Evolutionary conservation across 2,888 invertebrate genomes (phyloP), one percentile per base, ranked within the genome.

Genomic region (Cheilosia vulpina): DNA sequence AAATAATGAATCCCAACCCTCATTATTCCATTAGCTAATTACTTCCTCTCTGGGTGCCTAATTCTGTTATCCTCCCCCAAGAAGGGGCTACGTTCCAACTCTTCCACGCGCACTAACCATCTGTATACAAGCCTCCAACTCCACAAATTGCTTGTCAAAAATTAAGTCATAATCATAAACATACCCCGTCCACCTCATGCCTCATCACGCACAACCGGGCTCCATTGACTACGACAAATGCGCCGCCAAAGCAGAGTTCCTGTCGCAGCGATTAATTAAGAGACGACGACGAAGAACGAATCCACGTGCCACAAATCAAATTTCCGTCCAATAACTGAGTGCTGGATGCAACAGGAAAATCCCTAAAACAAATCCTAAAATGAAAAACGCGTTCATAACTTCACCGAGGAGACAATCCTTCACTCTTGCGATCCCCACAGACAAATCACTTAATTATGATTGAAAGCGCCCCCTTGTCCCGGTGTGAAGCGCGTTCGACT

Each of bases 371-470:
- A 82, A 82, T 84, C 66, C 80, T 27, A 52, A 84, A 65, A 71
- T 76, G 63, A 84, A 80, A 84, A 80, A 80, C 71, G 69, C 75
- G 62, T 80, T 76, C 75, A 84, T 80, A 80, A 84, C 76, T 72
- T 45, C 50, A 62, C 76, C 24, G 58, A 31, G 53, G 65, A 34
- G 68, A 77, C 85, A 81, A 85, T 85, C 81, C 85, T 81, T 81
- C 81, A 85, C 72, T 79, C 58, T 58, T 34, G 68, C 41, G 15
- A 75, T 53, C 69, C 68, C 68, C 88, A 89, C 90, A 89, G 89
- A 90, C 90, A 90, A 90, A 90, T 90, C 90, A 90, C 89, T 89
- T 90, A 91, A 90, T 90, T 90, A 90, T 91, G 91, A 90, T 90
- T 90, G 90, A 90, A 90, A 87, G 89, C 88, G 88, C 72, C 65